Evolutionary conservation across 2,888 invertebrate genomes (phyloP), one percentile per base, ranked within the genome.

Genomic region (Pseudoips prasinana): DNA sequence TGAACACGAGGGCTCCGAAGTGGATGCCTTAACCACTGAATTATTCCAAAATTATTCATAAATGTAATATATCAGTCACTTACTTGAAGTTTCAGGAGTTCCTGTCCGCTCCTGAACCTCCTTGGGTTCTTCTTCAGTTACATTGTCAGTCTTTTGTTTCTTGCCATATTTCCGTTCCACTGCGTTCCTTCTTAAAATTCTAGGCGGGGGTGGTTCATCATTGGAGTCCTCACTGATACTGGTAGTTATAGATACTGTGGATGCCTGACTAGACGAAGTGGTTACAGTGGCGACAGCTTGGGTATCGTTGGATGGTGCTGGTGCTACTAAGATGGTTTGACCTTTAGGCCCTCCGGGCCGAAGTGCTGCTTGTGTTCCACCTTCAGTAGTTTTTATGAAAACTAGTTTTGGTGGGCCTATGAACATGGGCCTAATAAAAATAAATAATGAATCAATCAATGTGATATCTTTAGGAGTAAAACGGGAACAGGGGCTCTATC

Each of bases 351-450:
- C 76, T 0, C 73, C 76, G 0, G 84, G 73, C 3, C 87, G 61
- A 1, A 89, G 58, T 0, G 80, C 75, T 0, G 82, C 78, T 42
- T 80, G 78, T 0, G 78, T 73, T 1, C 68, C 70, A 0, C 81
- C 83, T 44, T 88, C 89, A 0, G 79, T 62, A 1, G 89, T 89
- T 60, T 89, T 89, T 27, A 89, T 89, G 51, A 89, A 89, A 1
- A 89, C 89, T 29, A 89, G 60, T 38, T 89, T 89, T 1, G 89
- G 89, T 2, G 89, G 89, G 1, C 88, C 88, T 8, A 89, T 86
- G 49, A 89, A 89, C 82, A 89, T 85, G 33, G 89, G 89, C 33
- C 89, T 86, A 59, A 25, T n/a, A n/a, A n/a, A n/a, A n/a, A n/a
- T n/a, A n/a, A n/a, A 10, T 41, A 33, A n/a, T n/a, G n/a, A n/a